Evolutionary conservation across 92 coral and sea anemone genomes (phyloP), one percentile per base, ranked within the genome.

Genomic region (Paragorgia papillata): DNA sequence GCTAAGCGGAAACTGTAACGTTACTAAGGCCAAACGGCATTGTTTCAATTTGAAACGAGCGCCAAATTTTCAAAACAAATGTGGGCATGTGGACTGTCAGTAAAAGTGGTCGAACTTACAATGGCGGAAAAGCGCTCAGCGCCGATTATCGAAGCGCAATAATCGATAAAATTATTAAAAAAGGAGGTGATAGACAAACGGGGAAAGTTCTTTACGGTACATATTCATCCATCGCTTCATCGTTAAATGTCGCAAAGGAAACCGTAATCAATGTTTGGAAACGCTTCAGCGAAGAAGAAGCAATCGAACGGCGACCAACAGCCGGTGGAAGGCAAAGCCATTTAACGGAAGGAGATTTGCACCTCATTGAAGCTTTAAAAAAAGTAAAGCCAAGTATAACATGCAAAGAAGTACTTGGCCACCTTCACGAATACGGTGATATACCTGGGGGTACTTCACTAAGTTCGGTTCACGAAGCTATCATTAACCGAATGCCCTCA

Each of bases 341-440:
- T 80, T 51, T 80, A 57, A 80, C 88, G 4, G 78, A 77, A 77
- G 87, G 83, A 29, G 79, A 83, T 67, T 57, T 83, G 34, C 39
- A 83, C 33, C 73, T 83, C 17, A 73, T 84, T 37, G 74, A 84
- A 69, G 46, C 56, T 4, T 40, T 65, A 2, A 65, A 65, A 44
- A 65, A 65, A 65, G 32, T 25, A 20, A 12, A 65, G 44, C 73
- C 54, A 35, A 37, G 50, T 0, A 41, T 22, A n/a, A 37, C 50
- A 19, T 51, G 64, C n/a, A 84, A 46, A n/a, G 88, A 84, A 60
- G 9, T 79, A 24, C 62, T 74, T 10, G 73, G 58, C 3, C 25
- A 30, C n/a, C 21, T 84, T 1, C 28, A 20, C 30, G 53, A 82
- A 56, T 64, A 70, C 51, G 76, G 82, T 49, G 82, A 82, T 46